Evolutionary conservation across 2,797 vertebrate genomes (phyloP), one percentile per base, ranked within the genome.

Genomic region (Esox lucius): DNA sequence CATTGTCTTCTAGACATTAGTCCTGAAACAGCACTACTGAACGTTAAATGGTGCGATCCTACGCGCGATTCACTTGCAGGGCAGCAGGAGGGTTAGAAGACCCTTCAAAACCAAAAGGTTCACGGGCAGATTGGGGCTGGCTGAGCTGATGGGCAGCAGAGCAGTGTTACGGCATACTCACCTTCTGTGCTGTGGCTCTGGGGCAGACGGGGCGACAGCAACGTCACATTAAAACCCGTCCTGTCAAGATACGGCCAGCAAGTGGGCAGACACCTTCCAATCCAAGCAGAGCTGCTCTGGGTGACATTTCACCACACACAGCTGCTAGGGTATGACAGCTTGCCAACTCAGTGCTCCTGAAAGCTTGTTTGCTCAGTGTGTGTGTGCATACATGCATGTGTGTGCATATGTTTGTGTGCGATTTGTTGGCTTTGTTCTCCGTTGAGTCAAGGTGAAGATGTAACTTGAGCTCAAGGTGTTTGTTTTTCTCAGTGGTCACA

Each of bases 221-320:
- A 94, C 75, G 88, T 79, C 89, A 93, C 93, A 91, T 90, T 72
- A 87, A 91, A 90, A 85, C 89, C 86, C 86, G 85, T 88, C 86
- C 91, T 91, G 91, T 90, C 88, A 88, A 86, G 82, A 56, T 56
- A 56, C 6, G 53, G 17, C 0, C 53, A n/a, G 53, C 82, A 87
- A 88, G 87, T 88, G 81, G 87, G 86, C 86, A 77, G 78, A 89
- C 75, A 89, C 87, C 87, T 87, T 91, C 91, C 88, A 87, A 92
- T 94, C 91, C 89, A 90, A 93, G 87, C 84, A 86, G 81, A 67
- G 75, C 88, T 71, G 76, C 79, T 84, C 82, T 84, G 80, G 85
- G 89, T 92, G 93, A 94, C 93, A 93, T 92, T 92, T 93, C 86
- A 81, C 88, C 89, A 88, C 85, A 85, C 91, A 92, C 92, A 93